Evolutionary conservation across 2,888 invertebrate genomes (phyloP).

Genomic region (Sclerodermus sp.): DNA sequence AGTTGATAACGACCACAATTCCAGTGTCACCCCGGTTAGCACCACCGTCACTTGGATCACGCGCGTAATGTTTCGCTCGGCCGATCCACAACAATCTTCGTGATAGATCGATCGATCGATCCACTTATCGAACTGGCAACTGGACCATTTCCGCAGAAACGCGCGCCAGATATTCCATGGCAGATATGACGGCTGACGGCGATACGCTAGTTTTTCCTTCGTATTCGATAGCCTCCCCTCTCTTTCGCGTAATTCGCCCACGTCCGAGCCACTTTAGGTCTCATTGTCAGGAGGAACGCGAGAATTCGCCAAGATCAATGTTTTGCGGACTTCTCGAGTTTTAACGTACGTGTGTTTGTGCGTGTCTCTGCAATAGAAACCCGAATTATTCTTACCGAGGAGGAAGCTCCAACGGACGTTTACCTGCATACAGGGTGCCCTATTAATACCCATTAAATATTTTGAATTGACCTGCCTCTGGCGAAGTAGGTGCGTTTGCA

Average conservation of each 20-base stretch:
- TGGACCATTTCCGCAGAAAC: slow-evolving; percentile 7
- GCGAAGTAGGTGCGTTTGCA: no score
- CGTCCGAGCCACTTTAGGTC: no score
- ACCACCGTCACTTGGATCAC: not conserved
- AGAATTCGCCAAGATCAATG: not conserved
- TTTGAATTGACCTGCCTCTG: slow-evolving; percentile 13
- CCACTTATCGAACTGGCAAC: slow-evolving; percentile 6
- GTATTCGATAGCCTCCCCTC: no score
- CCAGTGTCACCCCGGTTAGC: no score
- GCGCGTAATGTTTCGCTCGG: slow-evolving; percentile 3
- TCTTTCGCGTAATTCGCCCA: no score
- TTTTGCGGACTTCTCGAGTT: no score
- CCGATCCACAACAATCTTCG: slow-evolving; percentile 2
- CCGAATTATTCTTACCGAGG: slow-evolving; percentile 21
- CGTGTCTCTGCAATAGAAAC: slow-evolving; percentile 24
- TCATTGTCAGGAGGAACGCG: no score
- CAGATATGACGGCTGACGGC: no score
- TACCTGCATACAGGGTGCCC: slow-evolving; percentile 30
- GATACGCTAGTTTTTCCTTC: no score
- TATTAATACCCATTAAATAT: slow-evolving; percentile 21
- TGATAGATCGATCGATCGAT: slow-evolving; percentile 6
- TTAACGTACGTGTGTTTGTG: no score
- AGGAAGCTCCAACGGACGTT: slow-evolving; percentile 23
- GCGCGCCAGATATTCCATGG: slow-evolving; percentile 8
- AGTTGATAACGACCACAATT: no score